Base-by-base conservation (phyloP, 2,888 invertebrate species). In the Apamea sordens region DNA sequence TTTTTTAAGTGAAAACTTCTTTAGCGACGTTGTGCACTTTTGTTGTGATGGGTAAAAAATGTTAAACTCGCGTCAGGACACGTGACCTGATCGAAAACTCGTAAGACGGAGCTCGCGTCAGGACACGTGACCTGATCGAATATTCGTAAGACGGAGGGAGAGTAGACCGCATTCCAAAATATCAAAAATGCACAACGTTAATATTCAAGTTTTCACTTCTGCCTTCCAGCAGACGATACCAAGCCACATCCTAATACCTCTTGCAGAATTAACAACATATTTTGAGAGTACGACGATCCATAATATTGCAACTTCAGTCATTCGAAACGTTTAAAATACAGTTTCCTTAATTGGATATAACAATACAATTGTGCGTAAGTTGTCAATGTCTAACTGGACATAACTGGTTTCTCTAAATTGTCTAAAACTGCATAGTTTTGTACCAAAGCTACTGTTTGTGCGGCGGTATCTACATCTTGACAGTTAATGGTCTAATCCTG, bases 401-500 rank as follows among this genome's bases (percentile, higher is more conserved):
- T 77, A 61, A 79, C 85, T 75, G 70, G 86, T 83, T 86, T 73
- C 59, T 32, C 36, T 70, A 36, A 80, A 86, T 70, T 65, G 53
- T 77, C 73, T 73, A 47, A 83, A 83, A 69, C 78, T 83, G 69
- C 77, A 77, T 83, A 83, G 76, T 80, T 83, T 73, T 67, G 69
- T 83, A 70, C 24, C 77, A 67, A 74, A 74, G 73, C 64, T 44
- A 76, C 64, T 68, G 82, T 84, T 84, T 80, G 59, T 61, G 70
- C 56, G 63, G 70, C 32, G 36, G n/a, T 85, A 72, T 85, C 67
- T 76, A 90, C 89, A 90, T 89, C 87, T 90, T 89, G 89, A 89
- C 89, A 89, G 84, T 77, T 89, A 89, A 89, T 90, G 82, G 86
- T 89, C 86, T 92, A 91, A 92, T 90, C 91, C 89, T 80, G 79